Evolutionary conservation across 2,113 vertebrate species (phyloP), one percentile per base, ranked within the genome.

Genomic region (Gallinago jamesoni): DNA sequence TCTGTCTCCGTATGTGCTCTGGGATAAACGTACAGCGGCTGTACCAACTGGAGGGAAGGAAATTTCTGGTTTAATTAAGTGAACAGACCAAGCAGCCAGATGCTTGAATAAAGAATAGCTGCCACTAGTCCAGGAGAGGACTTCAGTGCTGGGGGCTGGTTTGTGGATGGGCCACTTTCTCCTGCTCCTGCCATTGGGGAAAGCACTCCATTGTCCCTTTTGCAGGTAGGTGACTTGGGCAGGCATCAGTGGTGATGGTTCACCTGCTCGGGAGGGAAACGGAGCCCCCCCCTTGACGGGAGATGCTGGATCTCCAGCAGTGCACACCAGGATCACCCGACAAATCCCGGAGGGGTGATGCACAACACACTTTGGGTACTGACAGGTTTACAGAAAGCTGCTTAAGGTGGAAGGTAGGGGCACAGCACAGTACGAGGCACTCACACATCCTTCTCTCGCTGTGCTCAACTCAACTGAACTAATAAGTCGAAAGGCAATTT

Each of bases 361-460:
- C 80, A 85, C 66, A 93, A 67, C 75, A 79, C 5, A 5, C 68
- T 67, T 55, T 30, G 59, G 78, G 66, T 85, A 64, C 75, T 67
- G 75, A 69, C 87, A 88, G 84, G 24, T 95, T 87, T 86, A 74
- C 92, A 70, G 79, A 84, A 93, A 93, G 41, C 90, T 83, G 79
- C 82, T 83, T 63, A 92, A 90, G 72, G 84, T 93, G 74, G 87
- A 83, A 93, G 68, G 82, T 78, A 79, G 85, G 66, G 68, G 48
- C 62, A 48, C 6, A 3, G 89, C 5, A 33, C 50, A 68, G 43
- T 45, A 33, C 3, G 22, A 89, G 57, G 48, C 2, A 5, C 48
- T 85, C 25, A 55, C 69, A 85, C 50, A 19, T 57, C 77, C 37
- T 83, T 56, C 14, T 64, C 92, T 89, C 2, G 1, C 47, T 83